phyloP scores from a whole-genome alignment of 2,888 invertebrate species.

The Ethmia dodecea region DNA sequence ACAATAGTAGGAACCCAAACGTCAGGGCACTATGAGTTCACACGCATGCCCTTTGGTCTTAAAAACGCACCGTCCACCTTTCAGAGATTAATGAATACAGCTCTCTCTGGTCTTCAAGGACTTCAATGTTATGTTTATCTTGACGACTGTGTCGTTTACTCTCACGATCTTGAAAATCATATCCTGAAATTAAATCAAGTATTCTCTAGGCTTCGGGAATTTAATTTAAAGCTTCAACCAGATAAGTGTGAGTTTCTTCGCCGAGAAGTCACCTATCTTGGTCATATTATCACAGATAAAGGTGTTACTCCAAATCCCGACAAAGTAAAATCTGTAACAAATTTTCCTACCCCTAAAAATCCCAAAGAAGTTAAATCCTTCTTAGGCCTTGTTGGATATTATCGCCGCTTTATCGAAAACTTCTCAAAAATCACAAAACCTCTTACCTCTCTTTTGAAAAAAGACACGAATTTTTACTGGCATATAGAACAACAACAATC shows the following conservation, averaged over 20 bases:
- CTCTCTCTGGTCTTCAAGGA: conserved; percentile 21
- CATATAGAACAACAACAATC: conserved; percentile 8
- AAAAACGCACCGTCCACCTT: too few relatives aligned
- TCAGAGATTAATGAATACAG: too few relatives aligned
- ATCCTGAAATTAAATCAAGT: neutral
- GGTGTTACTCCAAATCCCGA: too few relatives aligned
- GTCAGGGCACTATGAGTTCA: conserved; percentile 20
- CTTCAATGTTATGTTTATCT: conserved; percentile 22
- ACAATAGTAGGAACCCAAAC: too few relatives aligned
- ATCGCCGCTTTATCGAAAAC: too few relatives aligned
- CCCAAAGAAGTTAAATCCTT: neutral
- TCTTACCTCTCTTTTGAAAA: conserved; percentile 8
- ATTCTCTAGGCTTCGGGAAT: too few relatives aligned
- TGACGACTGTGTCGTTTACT: conserved; percentile 19
- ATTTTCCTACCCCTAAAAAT: neutral
- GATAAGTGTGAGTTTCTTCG: too few relatives aligned
- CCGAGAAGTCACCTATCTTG: too few relatives aligned
- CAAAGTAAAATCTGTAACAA: neutral
- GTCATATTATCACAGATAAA: too few relatives aligned
- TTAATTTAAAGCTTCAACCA: neutral
- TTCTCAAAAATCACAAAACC: too few relatives aligned
- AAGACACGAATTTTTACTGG: conserved; percentile 7
- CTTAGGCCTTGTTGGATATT: too few relatives aligned
- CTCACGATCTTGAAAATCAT: neutral
- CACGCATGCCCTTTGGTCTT: conserved; percentile 23